Base-by-base conservation (phyloP, 1,140 invertebrate genomes). In the Trypoxylus dichotomus region DNA sequence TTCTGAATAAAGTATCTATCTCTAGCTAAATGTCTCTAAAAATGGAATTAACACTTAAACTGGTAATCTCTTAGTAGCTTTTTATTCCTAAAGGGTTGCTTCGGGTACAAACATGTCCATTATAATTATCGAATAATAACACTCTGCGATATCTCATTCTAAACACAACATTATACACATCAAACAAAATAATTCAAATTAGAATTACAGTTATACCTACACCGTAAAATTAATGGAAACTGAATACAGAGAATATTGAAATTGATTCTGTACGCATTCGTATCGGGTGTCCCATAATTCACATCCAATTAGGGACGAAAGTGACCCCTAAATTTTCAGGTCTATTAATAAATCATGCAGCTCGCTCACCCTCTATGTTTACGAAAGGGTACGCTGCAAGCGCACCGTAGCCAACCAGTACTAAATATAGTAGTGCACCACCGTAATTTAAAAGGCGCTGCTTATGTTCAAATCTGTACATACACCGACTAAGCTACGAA, bases 261-360 rank as follows among this genome's bases (percentile, higher is more conserved):
- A 68, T 68, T 68, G 60, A 68, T 68, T 68, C 27, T 29, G 60
- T 21, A 21, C 15, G 27, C 15, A 21, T 29, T 29, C 27, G 60
- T 68, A 68, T 68, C 60, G 60, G 27, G 60, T 68, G 60, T 68
- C 60, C 27, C 60, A 68, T 68, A 68, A 68, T 68, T 68, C 60
- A 68, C 60, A 24, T 68, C 60, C 21, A 68, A 68, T 68, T 68
- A 68, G 60, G 60, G 60, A 68, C 60, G 60, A 68, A 68, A 68
- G 27, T 68, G 60, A 68, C 60, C 60, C 60, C 27, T 29, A 15
- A 68, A 68, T 68, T 27, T 68, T 24, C 60, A 29, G 60, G 27
- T 68, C 60, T 68, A 68, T 68, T 68, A 68, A 68, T 68, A 68
- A 68, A 68, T 68, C 60, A 68, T 68, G 24, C 27, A 27, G 27